Percentiles rank a stretch among this genome's conserved stretches.
Evolutionary conservation across 2,888 invertebrate species (phyloP).

Genomic region (Paralinhomoeus sp.): DNA sequence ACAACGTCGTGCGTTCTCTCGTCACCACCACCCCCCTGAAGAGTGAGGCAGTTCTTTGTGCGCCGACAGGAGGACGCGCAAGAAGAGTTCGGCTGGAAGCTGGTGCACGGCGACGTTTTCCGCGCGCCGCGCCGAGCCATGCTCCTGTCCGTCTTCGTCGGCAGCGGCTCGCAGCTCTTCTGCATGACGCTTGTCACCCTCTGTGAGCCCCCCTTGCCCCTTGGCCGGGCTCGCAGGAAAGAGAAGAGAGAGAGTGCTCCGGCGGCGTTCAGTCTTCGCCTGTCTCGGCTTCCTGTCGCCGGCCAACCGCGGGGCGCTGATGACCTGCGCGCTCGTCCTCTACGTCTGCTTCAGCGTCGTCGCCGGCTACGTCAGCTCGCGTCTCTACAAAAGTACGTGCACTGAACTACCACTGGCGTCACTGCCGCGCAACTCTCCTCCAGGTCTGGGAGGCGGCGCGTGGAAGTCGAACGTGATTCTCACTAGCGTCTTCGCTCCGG

Average conservation of each 20-base stretch:
- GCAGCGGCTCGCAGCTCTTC: conserved; percentile 82
- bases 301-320: conserved; percentile 86
- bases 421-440: no score
- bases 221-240: neutral
- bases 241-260: neutral
- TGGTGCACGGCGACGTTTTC: conserved; percentile 43
- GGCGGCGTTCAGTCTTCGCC: conserved; percentile 54
- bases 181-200: conserved; percentile 85
- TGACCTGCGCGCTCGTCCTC: conserved; percentile 89
- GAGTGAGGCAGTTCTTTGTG: no score
- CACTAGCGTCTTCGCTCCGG: conserved; percentile 85
- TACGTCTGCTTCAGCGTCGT: conserved; percentile 90
- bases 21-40: no score
- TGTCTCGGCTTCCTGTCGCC: conserved; percentile 94
- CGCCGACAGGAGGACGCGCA: no score
- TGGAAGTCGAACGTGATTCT: conserved; percentile 95
- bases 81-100: conserved; percentile 51
- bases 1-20: conserved; percentile 31
- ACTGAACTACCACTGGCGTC: no score
- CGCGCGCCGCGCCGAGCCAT: conserved; percentile 60
- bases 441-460: conserved; percentile 70
- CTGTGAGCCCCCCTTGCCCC: conserved; percentile 29
- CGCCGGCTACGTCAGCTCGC: conserved; percentile 83
- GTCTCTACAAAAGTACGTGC: conserved; percentile 66
- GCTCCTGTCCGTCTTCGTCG: conserved; percentile 80